Evolutionary conservation across 2,888 invertebrate genomes (phyloP), one percentile per base, ranked within the genome.

Genomic region (Diadegma fenestrale): DNA sequence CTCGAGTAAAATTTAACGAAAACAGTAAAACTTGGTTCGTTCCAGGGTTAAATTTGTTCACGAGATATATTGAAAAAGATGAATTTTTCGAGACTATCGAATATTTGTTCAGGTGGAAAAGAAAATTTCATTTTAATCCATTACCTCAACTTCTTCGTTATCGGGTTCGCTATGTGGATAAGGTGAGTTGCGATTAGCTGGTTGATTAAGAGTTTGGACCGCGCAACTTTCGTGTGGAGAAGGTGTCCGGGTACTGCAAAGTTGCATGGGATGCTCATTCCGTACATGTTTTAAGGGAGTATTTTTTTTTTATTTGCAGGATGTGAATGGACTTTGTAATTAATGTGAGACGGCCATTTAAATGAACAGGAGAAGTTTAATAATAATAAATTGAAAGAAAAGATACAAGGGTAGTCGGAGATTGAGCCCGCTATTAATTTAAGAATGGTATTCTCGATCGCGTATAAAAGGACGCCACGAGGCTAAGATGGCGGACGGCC

Each of bases 141-240:
- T 51, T 86, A 93, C 93, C 88, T 94, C 94, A 6, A 92, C 91
- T 92, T 94, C 94, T 86, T 93, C 93, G 33, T 88, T 92, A 86
- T 93, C 93, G 12, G 91, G 78, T 86, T 93, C 92, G 84, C 90
- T 92, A 68, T 91, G 89, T 84, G 90, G 89, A 85, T 92, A 92
- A 43, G 92, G 90, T 63, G 93, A 90, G 82, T 91, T 87, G 80
- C 92, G 89, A 83, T 85, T 88, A 75, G 91, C 89, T 79, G 91
- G 92, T 37, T 86, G 87, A 78, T 85, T 90, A 7, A 88, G 84
- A 26, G 86, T 82, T 71, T 90, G 88, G 76, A 93, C 82, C 7
- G 89, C 73, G 79, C 87, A 79, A 45, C 88, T 90, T 79, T 92
- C 92, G 72, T 92, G 94, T 8, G 94, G 94, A 14, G 94, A 94